These are phyloP conservation scores for Corapipo altera DNA, from an alignment of 2,113 vertebrate genomes.

Conservation along the genomic window DNA sequence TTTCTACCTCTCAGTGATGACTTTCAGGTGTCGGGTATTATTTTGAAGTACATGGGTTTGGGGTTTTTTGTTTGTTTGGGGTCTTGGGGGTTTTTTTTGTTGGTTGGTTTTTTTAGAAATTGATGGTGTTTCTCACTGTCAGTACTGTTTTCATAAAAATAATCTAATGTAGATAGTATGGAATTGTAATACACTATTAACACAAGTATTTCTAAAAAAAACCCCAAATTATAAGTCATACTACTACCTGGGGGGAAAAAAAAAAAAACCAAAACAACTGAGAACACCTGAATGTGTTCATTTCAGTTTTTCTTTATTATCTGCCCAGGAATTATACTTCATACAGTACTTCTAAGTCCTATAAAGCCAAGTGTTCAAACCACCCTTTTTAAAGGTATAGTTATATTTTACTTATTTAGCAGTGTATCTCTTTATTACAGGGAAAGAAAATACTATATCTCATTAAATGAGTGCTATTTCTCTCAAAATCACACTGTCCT, in stretches of 20 bases:
- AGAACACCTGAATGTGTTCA: neutral
- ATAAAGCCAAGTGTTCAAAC: neutral
- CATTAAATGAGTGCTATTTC: neutral
- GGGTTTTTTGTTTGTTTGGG: neutral
- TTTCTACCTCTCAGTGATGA: neutral
- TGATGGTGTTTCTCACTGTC: neutral
- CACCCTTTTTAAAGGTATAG: neutral
- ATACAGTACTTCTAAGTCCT: neutral
- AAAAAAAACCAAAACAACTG: neutral
- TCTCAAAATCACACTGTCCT: neutral
- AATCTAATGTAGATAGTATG: neutral
- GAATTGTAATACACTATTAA: neutral
- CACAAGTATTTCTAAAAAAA: neutral
- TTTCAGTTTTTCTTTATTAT: neutral
- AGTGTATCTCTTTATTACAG: neutral
- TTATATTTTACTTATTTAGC: neutral
- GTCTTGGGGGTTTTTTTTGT: neutral
- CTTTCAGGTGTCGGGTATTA: neutral
- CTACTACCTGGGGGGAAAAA: accelerated
- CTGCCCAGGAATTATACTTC: neutral
- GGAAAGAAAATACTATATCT: neutral
- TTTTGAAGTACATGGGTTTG: neutral
- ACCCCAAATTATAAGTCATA: neutral
- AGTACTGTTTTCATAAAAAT: neutral
- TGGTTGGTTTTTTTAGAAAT: neutral